These are phyloP conservation scores for Gnatocerus cornutus DNA, from an alignment of 2,888 invertebrate genomes.

Conservation along the genomic window DNA sequence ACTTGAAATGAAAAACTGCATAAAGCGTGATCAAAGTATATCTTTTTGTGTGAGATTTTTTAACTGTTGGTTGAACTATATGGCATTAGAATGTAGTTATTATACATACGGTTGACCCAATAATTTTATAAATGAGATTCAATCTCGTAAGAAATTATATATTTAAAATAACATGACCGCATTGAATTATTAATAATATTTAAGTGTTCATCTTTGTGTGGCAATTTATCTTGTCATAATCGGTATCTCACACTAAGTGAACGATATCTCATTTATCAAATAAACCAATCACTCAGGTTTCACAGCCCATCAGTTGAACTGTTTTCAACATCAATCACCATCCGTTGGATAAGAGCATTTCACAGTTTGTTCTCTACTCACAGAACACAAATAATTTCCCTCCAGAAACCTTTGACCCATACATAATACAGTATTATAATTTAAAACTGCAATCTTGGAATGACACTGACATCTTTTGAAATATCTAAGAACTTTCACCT, in stretches of 20 bases:
- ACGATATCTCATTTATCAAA: constrained; percentile 70
- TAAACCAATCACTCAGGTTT: constrained; percentile 69
- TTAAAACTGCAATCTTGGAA: constrained; percentile 37
- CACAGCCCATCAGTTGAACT: constrained; percentile 67
- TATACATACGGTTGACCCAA: constrained; percentile 3
- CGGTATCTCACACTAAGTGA: constrained; percentile 66
- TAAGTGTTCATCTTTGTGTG: constrained; percentile 61
- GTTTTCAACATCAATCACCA: constrained; percentile 67
- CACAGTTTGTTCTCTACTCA: constrained; percentile 46
- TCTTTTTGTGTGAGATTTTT: too few species aligned
- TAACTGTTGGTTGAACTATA: too few species aligned
- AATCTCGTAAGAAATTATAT: constrained; percentile 28
- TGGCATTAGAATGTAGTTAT: too few species aligned
- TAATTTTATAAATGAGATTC: constrained; percentile 3
- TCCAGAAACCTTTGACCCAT: constrained; percentile 44
- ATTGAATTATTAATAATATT: constrained; percentile 61
- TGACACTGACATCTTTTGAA: constrained; percentile 31
- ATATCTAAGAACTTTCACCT: constrained; percentile 36
- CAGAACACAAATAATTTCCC: constrained; percentile 41
- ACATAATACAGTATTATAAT: constrained; percentile 31
- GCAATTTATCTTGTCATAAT: constrained; percentile 68
- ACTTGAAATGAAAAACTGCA: too few species aligned
- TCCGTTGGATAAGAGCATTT: constrained; percentile 56
- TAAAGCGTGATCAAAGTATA: too few species aligned
- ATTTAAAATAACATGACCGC: constrained; percentile 44